A percentile compares a stretch with the other conserved stretches of the same genome.
phyloP scores from a whole-genome alignment of 2,797 vertebrate species.

The Pantherophis alleghaniensis region DNA sequence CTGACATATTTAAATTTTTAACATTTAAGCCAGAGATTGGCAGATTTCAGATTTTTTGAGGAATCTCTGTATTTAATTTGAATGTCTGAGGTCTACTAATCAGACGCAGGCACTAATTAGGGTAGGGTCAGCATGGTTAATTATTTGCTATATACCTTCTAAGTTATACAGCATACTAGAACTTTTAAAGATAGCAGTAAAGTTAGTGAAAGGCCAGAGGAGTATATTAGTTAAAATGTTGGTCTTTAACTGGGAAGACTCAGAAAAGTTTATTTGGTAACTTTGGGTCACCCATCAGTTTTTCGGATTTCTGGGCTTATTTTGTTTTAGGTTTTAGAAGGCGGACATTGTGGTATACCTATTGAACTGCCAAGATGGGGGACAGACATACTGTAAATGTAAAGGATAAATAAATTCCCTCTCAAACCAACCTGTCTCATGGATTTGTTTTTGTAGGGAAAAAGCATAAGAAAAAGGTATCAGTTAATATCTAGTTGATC shows the following conservation, averaged over 20 bases:
- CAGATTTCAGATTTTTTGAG: not conserved
- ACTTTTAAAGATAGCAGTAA: not conserved
- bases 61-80: not conserved
- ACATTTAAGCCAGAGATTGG: not conserved
- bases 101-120: not conserved
- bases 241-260: not conserved
- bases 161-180: not conserved
- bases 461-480: not conserved
- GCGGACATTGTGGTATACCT: not conserved
- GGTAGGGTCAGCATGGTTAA: not conserved
- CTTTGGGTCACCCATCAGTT: not conserved
- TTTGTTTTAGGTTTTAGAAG: not conserved
- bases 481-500: not conserved
- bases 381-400: not conserved
- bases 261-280: not conserved
- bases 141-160: not conserved
- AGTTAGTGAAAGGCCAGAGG: not conserved
- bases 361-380: not conserved
- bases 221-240: not conserved
- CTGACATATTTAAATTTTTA: slow-evolving; percentile 4
- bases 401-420: not conserved
- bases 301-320: not conserved
- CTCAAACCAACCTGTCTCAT: not conserved
- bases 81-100: not conserved
- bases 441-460: not conserved